These are phyloP conservation scores for Azorinus chamasolen DNA, from an alignment of 2,888 invertebrate species.

Conservation along the genomic window DNA sequence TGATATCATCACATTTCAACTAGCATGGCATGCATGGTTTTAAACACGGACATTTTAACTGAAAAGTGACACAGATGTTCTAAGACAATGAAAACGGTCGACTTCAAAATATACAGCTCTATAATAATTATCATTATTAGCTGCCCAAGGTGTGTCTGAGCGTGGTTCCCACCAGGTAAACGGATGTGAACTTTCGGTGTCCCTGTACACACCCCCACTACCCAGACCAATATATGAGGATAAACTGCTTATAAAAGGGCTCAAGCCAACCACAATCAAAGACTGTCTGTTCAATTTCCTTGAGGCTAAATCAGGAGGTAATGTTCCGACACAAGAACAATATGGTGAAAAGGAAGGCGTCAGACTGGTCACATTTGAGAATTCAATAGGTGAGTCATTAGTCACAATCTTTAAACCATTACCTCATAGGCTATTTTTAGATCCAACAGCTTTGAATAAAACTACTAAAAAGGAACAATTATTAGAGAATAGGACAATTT, in stretches of 20 bases:
- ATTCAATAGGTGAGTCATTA: slow-evolving; percentile 9
- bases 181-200: slow-evolving; percentile 7
- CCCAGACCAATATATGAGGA: slow-evolving; percentile 37
- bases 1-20: too few species aligned
- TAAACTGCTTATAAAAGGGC: slow-evolving; percentile 41
- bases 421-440: too few species aligned
- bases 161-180: slow-evolving; percentile 21
- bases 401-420: too few species aligned
- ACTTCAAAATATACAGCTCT: too few species aligned
- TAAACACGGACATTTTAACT: too few species aligned
- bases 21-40: too few species aligned
- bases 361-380: slow-evolving; percentile 22
- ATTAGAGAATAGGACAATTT: too few species aligned
- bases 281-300: slow-evolving; percentile 38
- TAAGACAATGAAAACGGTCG: too few species aligned
- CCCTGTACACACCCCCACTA: slow-evolving; percentile 28
- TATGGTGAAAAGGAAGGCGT: slow-evolving; percentile 25
- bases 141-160: slow-evolving; percentile 26
- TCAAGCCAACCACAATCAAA: slow-evolving; percentile 20
- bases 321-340: background rate
- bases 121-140: slow-evolving; percentile 12
- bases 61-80: too few species aligned
- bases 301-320: slow-evolving; percentile 26
- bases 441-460: too few species aligned
- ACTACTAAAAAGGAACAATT: too few species aligned